Evolutionary conservation across 2,888 invertebrate species (phyloP).

Genomic region (Trissolcus brochymenae): DNA sequence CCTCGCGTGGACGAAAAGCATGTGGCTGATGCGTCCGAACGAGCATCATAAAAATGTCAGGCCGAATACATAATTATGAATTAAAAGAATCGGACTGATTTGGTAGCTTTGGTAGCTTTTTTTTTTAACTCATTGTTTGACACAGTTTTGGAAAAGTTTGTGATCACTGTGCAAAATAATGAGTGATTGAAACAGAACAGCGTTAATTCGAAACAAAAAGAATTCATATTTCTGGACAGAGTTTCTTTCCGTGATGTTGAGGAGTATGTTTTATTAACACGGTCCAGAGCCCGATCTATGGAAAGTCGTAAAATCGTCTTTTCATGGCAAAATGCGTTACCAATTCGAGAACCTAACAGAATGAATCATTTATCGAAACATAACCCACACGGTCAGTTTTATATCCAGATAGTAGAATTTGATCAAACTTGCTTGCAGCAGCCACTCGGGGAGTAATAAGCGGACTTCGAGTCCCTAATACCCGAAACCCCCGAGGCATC

Average conservation of each 20-base stretch:
- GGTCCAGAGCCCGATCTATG: constrained; percentile 23
- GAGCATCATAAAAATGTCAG: constrained; percentile 23
- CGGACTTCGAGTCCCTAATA: constrained; percentile 64
- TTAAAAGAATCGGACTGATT: constrained; percentile 21
- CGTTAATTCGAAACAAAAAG: too few relatives aligned
- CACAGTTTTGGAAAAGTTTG: background rate
- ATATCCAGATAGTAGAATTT: constrained; percentile 76
- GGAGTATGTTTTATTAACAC: constrained; percentile 31
- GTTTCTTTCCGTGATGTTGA: background rate
- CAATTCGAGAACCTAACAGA: constrained; percentile 66
- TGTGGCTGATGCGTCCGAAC: constrained; percentile 13
- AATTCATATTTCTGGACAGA: too few relatives aligned
- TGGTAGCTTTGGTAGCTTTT: constrained; percentile 17
- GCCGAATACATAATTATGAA: constrained; percentile 31
- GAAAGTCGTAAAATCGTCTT: constrained; percentile 45
- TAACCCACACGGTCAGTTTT: constrained; percentile 76
- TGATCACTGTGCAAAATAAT: too few relatives aligned
- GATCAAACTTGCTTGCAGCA: constrained; percentile 77
- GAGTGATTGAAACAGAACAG: too few relatives aligned
- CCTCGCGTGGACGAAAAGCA: constrained; percentile 41
- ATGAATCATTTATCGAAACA: constrained; percentile 76
- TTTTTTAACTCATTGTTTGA: constrained; percentile 16
- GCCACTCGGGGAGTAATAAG: constrained; percentile 77
- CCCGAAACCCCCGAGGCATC: constrained; percentile 65
- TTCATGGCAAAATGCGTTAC: constrained; percentile 46